Base-by-base conservation (phyloP, 2,113 vertebrate genomes). In the Microtus montanus region DNA sequence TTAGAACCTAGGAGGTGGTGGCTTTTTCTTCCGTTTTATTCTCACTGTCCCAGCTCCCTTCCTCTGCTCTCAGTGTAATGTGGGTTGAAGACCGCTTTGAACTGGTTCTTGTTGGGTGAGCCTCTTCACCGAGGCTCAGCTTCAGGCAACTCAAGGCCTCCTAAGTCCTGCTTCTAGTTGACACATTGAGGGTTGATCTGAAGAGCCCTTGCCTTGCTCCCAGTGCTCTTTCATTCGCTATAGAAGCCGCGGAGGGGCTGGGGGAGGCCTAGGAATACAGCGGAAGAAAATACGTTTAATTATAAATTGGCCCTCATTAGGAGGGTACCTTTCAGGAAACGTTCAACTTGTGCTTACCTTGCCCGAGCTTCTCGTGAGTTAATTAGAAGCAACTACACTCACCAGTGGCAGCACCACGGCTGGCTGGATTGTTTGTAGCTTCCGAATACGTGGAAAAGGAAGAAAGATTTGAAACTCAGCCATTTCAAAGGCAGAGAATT, bases 351-450 rank as follows among this genome's bases (percentile, higher is more conserved):
- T 70, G 90, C 66, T 86, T 41, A 44, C 73, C 68, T 68, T 77
- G 61, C 75, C 66, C 2, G 64, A 68, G n/a, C 49, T 38, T 98
- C 87, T 8, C 26, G 22, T 3, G 9, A 74, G 64, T 93, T 94
- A 58, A 90, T 94, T 95, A 92, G 77, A 97, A 94, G 71, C 33
- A 58, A 68, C 85, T 70, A n/a, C 30, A 85, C 71, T 87, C n/a
- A 13, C 75, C 71, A 44, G 35, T 10, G 15, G 95, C 87, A 47
- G 2, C 75, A 88, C 49, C 9, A 2, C 5, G n/a, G 17, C 52
- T 3, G 15, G 54, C 26, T 71, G 77, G 88, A 85, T 84, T 54
- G 9, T 89, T 85, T 90, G 54, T 61, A 70, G 58, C 87, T 86
- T 54, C 70, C 90, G 90, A 61, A 84, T 17, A 26, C 6, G 14